Base-by-base conservation (phyloP, 2,888 invertebrate species). In the Acanthococcus lagerstroemiae region DNA sequence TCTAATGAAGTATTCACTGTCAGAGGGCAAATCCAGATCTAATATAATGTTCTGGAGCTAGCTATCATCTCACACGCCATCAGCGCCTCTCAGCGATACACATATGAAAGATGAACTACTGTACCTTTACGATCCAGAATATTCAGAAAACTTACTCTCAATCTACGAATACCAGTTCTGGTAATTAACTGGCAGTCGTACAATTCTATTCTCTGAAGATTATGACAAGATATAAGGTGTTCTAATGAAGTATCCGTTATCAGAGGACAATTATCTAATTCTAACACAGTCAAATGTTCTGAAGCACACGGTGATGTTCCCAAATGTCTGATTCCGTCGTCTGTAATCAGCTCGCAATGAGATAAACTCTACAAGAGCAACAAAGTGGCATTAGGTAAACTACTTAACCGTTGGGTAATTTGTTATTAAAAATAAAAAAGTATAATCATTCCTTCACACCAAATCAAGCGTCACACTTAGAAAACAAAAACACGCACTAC, bases 111-210 rank as follows among this genome's bases (percentile, higher is more conserved):
- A n/a, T n/a, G n/a, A n/a, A n/a, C n/a, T n/a, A 37, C 37, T 15
- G n/a, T n/a, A 37, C 37, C 37, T n/a, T 37, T 15, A 9, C n/a
- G n/a, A 37, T 37, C 2, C 12, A 1, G 37, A 37, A 37, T n/a
- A 3, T 1, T 15, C 12, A 37, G 12, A 9, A 24, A 22, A 25
- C 81, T 76, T 78, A 97, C 97, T 83, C 95, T 86, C 71, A 99
- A 84, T 79, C 94, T 86, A 73, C 93, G 84, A 76, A 99, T 99
- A 72, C 96, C 99, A 74, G 91, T 89, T 75, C 96, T 84, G 57
- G 97, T 96, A 74, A 99, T 96, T 74, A 95, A 85, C 81, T 97
- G 97, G 79, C 99, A 99, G 81, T 99, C 99, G 78, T 97, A 99
- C 67, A 99, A 82, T 78, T 97, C 99, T 72, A 99, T 94, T 70